Percentiles rank a stretch among this genome's conserved stretches.
phyloP scores from a whole-genome alignment of 2,888 invertebrate genomes.

The Andrena bucephala region DNA sequence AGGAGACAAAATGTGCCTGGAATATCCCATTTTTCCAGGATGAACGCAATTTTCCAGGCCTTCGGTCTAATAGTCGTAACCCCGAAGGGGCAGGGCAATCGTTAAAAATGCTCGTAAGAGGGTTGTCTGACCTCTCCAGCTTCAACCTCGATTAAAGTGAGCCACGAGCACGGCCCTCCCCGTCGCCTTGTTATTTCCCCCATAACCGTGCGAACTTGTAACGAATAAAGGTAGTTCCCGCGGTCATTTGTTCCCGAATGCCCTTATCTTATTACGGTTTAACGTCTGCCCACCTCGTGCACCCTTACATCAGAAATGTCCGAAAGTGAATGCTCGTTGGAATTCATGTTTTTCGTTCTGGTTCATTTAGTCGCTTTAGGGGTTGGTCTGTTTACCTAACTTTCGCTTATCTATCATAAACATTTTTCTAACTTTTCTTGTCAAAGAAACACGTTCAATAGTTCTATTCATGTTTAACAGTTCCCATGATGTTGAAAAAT shows the following conservation, averaged over 20 bases:
- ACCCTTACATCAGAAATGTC: not conserved
- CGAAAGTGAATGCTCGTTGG: not conserved
- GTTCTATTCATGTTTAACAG: no score
- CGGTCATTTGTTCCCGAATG: not conserved
- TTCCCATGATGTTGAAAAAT: no score
- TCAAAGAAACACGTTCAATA: no score
- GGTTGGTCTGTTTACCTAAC: not conserved
- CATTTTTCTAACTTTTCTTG: no score
- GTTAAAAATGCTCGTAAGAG: conserved; percentile 55
- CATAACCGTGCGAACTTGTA: conserved; percentile 34
- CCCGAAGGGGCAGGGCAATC: conserved; percentile 36
- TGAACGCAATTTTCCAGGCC: conserved; percentile 52
- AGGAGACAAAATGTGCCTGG: conserved; percentile 7
- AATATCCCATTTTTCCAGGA: conserved; percentile 29
- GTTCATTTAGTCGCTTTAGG: not conserved
- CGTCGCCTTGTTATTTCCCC: conserved; percentile 39
- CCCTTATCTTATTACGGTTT: conserved; percentile 4
- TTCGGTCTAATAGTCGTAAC: conserved; percentile 48
- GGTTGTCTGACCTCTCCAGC: conserved; percentile 19
- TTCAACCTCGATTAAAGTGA: conserved; percentile 28
- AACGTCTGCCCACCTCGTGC: conserved; percentile 1
- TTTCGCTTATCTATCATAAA: not conserved
- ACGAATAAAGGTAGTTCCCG: not conserved
- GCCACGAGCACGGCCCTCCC: conserved; percentile 21
- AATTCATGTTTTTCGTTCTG: not conserved